Evolutionary conservation across 1,140 invertebrate species (phyloP).

Genomic region (Cepaea nemoralis): DNA sequence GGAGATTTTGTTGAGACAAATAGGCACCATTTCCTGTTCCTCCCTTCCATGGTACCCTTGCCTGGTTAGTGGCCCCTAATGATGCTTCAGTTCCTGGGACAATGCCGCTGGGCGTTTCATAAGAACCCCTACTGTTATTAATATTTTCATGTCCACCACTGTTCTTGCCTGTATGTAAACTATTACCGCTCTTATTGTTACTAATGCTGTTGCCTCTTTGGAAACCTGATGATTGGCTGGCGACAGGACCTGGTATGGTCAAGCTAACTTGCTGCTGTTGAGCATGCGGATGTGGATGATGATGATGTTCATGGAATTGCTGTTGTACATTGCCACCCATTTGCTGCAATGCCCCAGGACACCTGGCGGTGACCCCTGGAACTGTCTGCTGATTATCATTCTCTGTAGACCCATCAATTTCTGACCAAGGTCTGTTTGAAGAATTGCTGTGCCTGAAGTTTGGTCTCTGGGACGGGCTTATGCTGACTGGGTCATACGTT

Average conservation of each 20-base stretch:
- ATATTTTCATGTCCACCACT: slow-evolving; percentile 2
- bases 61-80: not conserved
- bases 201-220: not conserved
- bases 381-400: not conserved
- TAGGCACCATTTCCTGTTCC: slow-evolving; percentile 9
- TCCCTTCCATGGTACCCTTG: slow-evolving; percentile 10
- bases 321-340: not conserved
- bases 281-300: slow-evolving; percentile 6
- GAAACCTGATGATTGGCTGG: not conserved
- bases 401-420: not conserved
- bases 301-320: slow-evolving; percentile 40
- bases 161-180: slow-evolving; percentile 4
- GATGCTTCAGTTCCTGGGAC: not conserved
- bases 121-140: not conserved
- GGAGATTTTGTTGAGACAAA: slow-evolving; percentile 38
- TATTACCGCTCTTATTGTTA: not conserved
- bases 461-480: slow-evolving; percentile 44
- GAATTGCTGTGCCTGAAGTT: slow-evolving; percentile 25
- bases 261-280: slow-evolving; percentile 47
- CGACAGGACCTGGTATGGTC: slow-evolving; percentile 35
- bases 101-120: not conserved
- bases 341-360: not conserved
- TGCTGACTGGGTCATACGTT: slow-evolving; percentile 6
- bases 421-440: slow-evolving; percentile 22
- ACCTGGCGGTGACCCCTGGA: not conserved